phyloP scores from a whole-genome alignment of 2,113 vertebrate genomes.

The Sterna hirundo region DNA sequence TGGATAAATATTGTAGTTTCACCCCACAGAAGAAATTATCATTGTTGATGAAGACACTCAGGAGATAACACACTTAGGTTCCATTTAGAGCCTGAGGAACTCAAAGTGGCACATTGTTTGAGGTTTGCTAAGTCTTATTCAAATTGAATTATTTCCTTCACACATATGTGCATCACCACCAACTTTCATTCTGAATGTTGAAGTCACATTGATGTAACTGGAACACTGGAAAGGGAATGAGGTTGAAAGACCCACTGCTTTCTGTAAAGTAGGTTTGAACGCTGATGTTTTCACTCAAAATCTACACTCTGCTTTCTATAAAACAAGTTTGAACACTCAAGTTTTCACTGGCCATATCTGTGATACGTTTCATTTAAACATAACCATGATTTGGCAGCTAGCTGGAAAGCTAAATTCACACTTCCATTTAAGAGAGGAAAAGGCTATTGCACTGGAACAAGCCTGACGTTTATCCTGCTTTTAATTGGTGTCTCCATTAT shows the following conservation, averaged over 20 bases:
- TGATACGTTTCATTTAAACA: background rate
- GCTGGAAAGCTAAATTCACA: background rate
- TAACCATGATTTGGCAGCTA: background rate
- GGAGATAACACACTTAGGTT: background rate
- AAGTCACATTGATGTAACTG: background rate
- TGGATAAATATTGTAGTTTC: background rate
- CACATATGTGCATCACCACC: background rate
- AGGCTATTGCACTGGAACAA: background rate
- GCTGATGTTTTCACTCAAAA: background rate
- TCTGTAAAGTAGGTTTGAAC: background rate
- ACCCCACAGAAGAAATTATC: background rate
- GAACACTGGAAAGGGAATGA: background rate
- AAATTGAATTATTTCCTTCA: background rate
- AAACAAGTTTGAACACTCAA: background rate
- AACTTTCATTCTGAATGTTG: background rate
- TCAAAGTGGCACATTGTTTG: background rate
- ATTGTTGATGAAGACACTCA: background rate
- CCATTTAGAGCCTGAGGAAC: background rate
- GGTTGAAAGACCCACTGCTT: background rate
- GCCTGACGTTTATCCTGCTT: background rate
- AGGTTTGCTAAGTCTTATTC: background rate
- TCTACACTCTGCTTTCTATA: background rate
- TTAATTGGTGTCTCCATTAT: slow-evolving; percentile 39
- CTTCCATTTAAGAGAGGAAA: background rate
- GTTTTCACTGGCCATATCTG: background rate